Base-by-base conservation (phyloP, 2,113 vertebrate genomes). In the Rafetus swinhoei region DNA sequence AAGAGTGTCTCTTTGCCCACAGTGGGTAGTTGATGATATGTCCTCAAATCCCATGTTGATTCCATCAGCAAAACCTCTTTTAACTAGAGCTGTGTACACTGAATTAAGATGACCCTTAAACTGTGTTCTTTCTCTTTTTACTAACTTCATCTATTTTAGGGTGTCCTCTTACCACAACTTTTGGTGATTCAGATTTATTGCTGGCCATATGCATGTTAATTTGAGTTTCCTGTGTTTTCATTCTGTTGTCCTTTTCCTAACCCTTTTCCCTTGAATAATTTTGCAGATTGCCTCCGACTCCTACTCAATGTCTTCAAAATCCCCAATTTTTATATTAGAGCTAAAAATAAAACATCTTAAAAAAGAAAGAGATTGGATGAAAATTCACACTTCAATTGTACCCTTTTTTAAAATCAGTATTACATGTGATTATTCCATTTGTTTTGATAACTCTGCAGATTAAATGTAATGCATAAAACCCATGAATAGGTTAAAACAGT, bases 381-480 rank as follows among this genome's bases (percentile, higher is more conserved):
- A 79, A 96, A 87, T 83, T 92, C 82, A 93, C 83, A 69, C 56
- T 90, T 76, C 74, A 35, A 15, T 21, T 79, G 50, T 56, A 57
- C 81, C 91, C 88, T 53, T 82, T 93, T 89, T 54, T 79, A 81
- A 85, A 57, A 65, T 7, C 86, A 82, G 8, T 57, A 83, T 87
- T 93, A 54, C 39, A 12, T 86, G 54, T 82, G 57, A 92, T 82
- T 56, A 53, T 86, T 95, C 35, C 85, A 84, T 79, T 93, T 94
- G 82, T 94, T 96, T 96, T 80, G 93, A 92, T 55, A 96, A 95
- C 93, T 94, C 88, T 57, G 89, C 92, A 93, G 89, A 95, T 97
- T 96, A 95, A 93, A 84, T 10, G 54, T 93, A 15, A 90, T 90
- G n/a, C 50, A 0, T 95, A 96, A 97, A 45, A 29, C 82, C 80